phyloP scores from a whole-genome alignment of 2,888 invertebrate species.

The Chironomus riparius region DNA sequence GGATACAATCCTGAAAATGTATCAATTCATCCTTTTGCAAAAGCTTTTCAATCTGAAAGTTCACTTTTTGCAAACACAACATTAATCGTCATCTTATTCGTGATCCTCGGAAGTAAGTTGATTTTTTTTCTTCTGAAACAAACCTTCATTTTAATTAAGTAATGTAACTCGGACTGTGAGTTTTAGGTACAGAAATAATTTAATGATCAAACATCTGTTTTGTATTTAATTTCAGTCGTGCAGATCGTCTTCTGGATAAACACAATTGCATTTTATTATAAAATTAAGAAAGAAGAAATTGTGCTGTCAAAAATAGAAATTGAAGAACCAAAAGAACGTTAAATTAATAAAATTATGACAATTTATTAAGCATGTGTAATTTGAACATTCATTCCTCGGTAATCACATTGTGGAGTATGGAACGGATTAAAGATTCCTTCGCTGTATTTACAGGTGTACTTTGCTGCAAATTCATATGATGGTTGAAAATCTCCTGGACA shows the following conservation, averaged over 20 bases:
- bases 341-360: neutral
- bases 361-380: neutral
- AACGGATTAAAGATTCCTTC: constrained; percentile 57
- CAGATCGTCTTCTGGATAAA: neutral
- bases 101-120: neutral
- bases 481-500: constrained; percentile 59
- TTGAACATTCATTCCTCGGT: constrained; percentile 36
- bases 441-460: constrained; percentile 59
- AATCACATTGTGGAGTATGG: constrained; percentile 64
- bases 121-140: too few relatives aligned
- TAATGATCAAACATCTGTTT: neutral
- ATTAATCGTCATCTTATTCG: neutral
- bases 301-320: neutral
- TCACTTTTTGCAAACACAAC: neutral
- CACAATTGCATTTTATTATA: neutral
- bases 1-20: neutral
- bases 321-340: neutral
- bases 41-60: neutral
- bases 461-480: constrained; percentile 45
- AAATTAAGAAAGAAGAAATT: neutral
- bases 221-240: neutral
- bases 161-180: too few relatives aligned
- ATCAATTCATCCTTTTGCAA: constrained; percentile 10
- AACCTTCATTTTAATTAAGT: too few relatives aligned
- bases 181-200: too few relatives aligned